A percentile compares a stretch with the other conserved stretches of the same genome.
Conservation (phyloP, 1,140 invertebrate genomes). For the Aphelinus certus region DNA sequence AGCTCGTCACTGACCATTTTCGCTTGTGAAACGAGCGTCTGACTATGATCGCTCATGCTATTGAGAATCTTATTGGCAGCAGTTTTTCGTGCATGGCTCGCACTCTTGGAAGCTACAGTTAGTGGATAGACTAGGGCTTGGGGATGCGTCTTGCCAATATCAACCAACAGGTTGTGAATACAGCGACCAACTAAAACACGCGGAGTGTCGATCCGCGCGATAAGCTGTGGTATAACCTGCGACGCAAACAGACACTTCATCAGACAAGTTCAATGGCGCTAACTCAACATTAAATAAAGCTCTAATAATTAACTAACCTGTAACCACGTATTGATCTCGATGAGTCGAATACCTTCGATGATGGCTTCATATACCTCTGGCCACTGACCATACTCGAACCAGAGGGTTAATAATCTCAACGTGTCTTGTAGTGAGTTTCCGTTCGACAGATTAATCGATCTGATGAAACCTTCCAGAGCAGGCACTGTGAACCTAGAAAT, state of each 20-base stretch:
- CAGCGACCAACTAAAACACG: conserved; percentile 86
- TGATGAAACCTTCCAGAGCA: conserved; percentile 95
- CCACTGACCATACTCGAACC: conserved; percentile 96
- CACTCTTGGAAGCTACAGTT: conserved; percentile 96
- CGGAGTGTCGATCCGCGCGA: conserved; percentile 96
- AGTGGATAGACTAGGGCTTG: conserved; percentile 94
- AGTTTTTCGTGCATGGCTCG: conserved; percentile 80
- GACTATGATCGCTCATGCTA: conserved; percentile 94
- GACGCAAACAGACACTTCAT: background rate
- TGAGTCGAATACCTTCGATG: conserved; percentile 88
- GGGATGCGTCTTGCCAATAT: conserved; percentile 91
- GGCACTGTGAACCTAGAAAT: conserved; percentile 88
- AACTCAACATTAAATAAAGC: no score
- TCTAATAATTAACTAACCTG: conserved; percentile 66
- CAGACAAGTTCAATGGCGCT: no score
- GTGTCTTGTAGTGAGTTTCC: conserved; percentile 98
- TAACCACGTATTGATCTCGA: conserved; percentile 98
- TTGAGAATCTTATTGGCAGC: conserved; percentile 96
- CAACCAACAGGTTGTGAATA: conserved; percentile 92
- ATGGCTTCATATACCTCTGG: conserved; percentile 94
- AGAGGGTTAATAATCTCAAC: conserved; percentile 88
- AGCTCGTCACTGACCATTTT: conserved; percentile 96
- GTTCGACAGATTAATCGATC: conserved; percentile 90
- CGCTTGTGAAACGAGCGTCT: conserved; percentile 91
- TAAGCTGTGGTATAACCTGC: conserved; percentile 94